A percentile compares a stretch with the other conserved stretches of the same genome.
phyloP scores from a whole-genome alignment of 2,888 invertebrate genomes.

The Acronicta aceris region DNA sequence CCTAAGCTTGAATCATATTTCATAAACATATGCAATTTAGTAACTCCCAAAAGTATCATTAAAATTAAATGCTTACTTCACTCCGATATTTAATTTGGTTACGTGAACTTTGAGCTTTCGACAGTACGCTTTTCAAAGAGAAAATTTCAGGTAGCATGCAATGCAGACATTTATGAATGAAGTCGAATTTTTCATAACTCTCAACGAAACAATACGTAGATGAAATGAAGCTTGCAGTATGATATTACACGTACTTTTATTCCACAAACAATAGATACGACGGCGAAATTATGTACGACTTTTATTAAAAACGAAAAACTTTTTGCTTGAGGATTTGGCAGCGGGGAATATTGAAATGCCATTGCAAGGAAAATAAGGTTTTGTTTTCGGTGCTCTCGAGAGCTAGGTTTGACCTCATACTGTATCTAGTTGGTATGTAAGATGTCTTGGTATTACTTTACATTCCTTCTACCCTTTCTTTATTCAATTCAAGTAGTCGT shows the following conservation, averaged over 20 bases:
- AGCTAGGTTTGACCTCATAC: constrained; percentile 73
- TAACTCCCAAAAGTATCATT: constrained; percentile 7
- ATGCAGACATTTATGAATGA: constrained; percentile 65
- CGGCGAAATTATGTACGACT: constrained; percentile 53
- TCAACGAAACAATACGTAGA: constrained; percentile 71
- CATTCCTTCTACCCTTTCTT: constrained; percentile 21
- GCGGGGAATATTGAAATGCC: constrained; percentile 44
- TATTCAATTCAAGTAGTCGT: constrained; percentile 14
- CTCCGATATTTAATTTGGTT: constrained; percentile 15
- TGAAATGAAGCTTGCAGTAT: constrained; percentile 72
- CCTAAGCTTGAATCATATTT: too few relatives aligned
- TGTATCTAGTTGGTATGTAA: constrained; percentile 31
- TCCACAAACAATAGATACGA: constrained; percentile 59
- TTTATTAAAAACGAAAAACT: constrained; percentile 58
- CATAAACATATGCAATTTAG: too few relatives aligned
- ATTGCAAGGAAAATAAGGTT: constrained; percentile 53
- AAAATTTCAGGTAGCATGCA: constrained; percentile 57
- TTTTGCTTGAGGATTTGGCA: constrained; percentile 45
- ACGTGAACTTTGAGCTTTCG: constrained; percentile 28
- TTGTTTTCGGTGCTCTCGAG: constrained; percentile 72
- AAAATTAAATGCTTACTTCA: constrained; percentile 10
- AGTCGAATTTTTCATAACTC: constrained; percentile 77
- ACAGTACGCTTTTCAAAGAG: constrained; percentile 38
- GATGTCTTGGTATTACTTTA: constrained; percentile 29
- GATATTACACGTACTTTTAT: constrained; percentile 70